These are phyloP conservation scores for Ceratina calcarata DNA, from an alignment of 1,140 invertebrate genomes.

Conservation along the genomic window DNA sequence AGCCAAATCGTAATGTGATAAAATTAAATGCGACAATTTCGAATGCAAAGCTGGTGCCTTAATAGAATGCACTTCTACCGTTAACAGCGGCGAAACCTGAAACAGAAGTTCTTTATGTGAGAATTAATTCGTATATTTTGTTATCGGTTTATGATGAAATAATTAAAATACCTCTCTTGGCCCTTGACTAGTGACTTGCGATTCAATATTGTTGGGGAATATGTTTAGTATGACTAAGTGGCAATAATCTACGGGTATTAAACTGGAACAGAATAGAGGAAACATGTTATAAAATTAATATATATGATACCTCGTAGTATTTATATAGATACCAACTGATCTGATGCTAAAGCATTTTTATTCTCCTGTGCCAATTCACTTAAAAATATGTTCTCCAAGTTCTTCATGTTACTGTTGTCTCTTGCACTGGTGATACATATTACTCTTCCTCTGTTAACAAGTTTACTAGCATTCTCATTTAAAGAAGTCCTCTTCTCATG, in stretches of 20 bases:
- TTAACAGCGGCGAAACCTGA: constrained; percentile 84
- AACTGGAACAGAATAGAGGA: constrained; percentile 79
- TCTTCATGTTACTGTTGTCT: constrained; percentile 90
- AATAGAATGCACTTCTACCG: constrained; percentile 86
- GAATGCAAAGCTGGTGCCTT: constrained; percentile 83
- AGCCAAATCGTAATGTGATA: constrained; percentile 94
- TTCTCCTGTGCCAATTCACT: constrained; percentile 90
- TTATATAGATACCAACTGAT: constrained; percentile 78
- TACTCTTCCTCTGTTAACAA: constrained; percentile 88
- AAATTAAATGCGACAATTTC: constrained; percentile 87
- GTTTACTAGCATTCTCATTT: constrained; percentile 82
- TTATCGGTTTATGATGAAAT: constrained; percentile 31
- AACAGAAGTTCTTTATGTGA: background rate
- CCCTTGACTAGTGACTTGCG: constrained; percentile 86
- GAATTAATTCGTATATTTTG: background rate
- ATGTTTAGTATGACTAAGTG: constrained; percentile 94
- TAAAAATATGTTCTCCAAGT: constrained; percentile 91
- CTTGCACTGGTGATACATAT: constrained; percentile 93
- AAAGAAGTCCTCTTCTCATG: constrained; percentile 81
- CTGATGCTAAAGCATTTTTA: constrained; percentile 84
- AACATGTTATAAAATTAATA: constrained; percentile 21
- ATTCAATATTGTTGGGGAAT: constrained; percentile 88
- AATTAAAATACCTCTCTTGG: constrained; percentile 82
- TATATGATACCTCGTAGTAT: background rate
- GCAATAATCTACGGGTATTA: constrained; percentile 90